Evolutionary conservation across 2,113 vertebrate species (phyloP).

Genomic region (Casuarius casuarius): DNA sequence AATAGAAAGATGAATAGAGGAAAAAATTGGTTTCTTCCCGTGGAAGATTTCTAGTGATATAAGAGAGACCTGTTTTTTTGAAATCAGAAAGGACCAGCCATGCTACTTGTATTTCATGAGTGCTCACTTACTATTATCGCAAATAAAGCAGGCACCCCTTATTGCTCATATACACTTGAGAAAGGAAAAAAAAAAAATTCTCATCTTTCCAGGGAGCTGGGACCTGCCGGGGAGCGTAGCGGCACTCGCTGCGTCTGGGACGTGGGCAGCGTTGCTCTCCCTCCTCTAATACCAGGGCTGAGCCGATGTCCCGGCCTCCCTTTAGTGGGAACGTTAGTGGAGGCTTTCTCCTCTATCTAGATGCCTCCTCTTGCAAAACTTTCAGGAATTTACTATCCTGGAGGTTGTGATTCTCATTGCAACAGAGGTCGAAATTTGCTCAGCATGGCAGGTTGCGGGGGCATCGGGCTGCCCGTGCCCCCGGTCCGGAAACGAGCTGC

Average conservation of each 20-base stretch:
- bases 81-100: background rate
- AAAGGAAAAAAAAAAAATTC: background rate
- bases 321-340: background rate
- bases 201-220: background rate
- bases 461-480: background rate
- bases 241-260: background rate
- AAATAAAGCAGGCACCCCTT: background rate
- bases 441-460: background rate
- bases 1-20: background rate
- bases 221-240: background rate
- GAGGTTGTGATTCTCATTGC: background rate
- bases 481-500: background rate
- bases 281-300: background rate
- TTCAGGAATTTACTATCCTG: background rate
- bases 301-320: background rate
- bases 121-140: background rate
- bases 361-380: background rate
- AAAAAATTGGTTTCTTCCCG: background rate
- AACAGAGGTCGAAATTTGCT: accelerated
- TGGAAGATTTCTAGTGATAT: background rate
- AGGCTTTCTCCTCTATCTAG: background rate
- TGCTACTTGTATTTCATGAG: background rate
- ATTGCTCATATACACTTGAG: background rate
- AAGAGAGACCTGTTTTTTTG: background rate
- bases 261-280: background rate